Base-by-base conservation (phyloP, 2,888 invertebrate species). In the Rhynchonema sp. region DNA sequence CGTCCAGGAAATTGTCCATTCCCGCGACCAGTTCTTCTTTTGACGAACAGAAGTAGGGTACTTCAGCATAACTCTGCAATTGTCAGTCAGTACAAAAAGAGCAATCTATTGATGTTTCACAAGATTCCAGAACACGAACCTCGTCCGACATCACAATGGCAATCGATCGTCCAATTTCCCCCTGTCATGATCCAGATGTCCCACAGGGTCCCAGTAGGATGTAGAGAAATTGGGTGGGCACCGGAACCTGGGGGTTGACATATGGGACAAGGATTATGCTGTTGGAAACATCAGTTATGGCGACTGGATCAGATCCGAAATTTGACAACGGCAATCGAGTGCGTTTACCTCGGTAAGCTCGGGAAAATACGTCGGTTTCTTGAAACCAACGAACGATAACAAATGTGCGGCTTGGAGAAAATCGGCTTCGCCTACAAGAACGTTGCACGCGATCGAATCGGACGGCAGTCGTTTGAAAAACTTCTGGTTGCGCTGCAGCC, bases 171-270 rank as follows among this genome's bases (percentile, higher is more conserved):
- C 38, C 38, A 17, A 38, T 38, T 38, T 38, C 38, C 9, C 38
- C n/a, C n/a, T n/a, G n/a, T n/a, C n/a, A n/a, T n/a, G n/a, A n/a
- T n/a, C n/a, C n/a, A n/a, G n/a, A n/a, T n/a, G n/a, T n/a, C n/a
- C n/a, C n/a, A n/a, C n/a, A n/a, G n/a, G n/a, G n/a, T n/a, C 91
- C 91, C 29, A 94, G 81, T 66, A 94, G 79, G 49, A 94, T 81
- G 72, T 89, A 94, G 69, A 96, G 80, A 72, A 96, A 96, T 68
- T 94, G 78, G 17, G 94, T 91, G 59, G 94, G 91, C 59, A 92
- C 88, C 17, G 72, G 77, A 2, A 77, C 71, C 67, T 68, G 38
- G 17, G n/a, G n/a, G n/a, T n/a, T n/a, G n/a, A n/a, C n/a, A n/a
- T n/a, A n/a, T n/a, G n/a, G n/a, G n/a, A n/a, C n/a, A n/a, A n/a